Evolutionary conservation across 2,113 vertebrate species (phyloP).

Genomic region (human): DNA sequence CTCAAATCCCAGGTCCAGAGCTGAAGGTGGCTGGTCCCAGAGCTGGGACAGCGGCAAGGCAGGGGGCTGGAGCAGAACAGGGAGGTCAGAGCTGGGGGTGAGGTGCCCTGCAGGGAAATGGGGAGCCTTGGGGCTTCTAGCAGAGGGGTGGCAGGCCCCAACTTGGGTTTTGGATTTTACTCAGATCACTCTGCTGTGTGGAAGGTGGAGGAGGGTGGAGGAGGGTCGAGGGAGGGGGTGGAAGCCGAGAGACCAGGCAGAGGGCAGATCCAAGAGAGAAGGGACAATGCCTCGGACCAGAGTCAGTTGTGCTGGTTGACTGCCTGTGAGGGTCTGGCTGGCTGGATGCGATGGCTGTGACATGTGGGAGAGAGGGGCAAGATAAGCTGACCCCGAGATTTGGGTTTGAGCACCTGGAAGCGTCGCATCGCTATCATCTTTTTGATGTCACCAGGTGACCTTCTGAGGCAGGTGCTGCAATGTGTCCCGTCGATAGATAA

Average conservation of each 20-base stretch:
- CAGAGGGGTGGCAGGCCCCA: background rate
- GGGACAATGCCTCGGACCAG: background rate
- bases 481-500: background rate
- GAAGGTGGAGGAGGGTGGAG: accelerated
- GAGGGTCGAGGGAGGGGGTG: no score
- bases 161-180: background rate
- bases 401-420: background rate
- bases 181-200: no score
- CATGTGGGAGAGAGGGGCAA: background rate
- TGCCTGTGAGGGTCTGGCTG: no score
- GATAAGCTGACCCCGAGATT: background rate
- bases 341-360: background rate
- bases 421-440: background rate
- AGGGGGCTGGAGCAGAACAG: background rate
- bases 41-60: background rate
- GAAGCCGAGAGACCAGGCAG: background rate
- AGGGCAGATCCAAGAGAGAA: no score
- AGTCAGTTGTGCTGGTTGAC: no score
- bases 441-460: background rate
- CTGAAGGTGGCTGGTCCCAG: background rate
- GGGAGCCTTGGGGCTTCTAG: no score
- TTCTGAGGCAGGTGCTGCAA: background rate
- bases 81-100: background rate
- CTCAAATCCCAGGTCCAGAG: background rate
- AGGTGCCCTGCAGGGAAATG: background rate